Evolutionary conservation across 2,113 vertebrate genomes (phyloP).

Genomic region (Rhinogobius similis): DNA sequence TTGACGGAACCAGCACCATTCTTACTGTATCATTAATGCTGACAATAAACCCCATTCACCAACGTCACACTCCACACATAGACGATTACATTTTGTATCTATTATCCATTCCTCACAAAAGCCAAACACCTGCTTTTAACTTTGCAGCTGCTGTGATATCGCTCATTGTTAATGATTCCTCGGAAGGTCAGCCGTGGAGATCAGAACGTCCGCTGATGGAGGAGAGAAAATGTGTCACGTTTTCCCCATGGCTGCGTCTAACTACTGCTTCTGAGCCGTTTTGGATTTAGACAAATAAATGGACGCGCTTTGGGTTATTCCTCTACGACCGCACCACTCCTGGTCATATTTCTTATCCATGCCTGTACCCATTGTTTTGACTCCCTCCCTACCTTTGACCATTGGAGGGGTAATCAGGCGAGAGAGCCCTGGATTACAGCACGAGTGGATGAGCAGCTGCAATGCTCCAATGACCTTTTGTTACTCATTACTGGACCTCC

Average conservation of each 20-base stretch:
- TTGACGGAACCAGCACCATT: too few species aligned
- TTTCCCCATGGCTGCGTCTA: constrained; percentile 52
- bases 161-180: constrained; percentile 82
- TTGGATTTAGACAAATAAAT: constrained; percentile 75
- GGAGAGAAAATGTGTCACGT: constrained; percentile 66
- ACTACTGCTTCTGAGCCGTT: constrained; percentile 47
- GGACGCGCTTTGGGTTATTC: constrained; percentile 71
- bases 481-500: constrained; percentile 79
- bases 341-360: constrained; percentile 68
- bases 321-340: constrained; percentile 72
- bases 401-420: constrained; percentile 79
- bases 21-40: neutral
- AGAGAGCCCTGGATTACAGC: constrained; percentile 75
- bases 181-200: constrained; percentile 81
- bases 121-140: neutral
- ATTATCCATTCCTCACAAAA: neutral
- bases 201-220: constrained; percentile 78
- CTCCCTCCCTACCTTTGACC: constrained; percentile 77
- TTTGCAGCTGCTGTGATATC: constrained; percentile 70
- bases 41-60: neutral
- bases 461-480: constrained; percentile 82
- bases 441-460: constrained; percentile 81
- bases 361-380: constrained; percentile 74
- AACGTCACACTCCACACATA: neutral
- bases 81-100: neutral